A percentile compares a stretch with the other conserved stretches of the same genome.
Conservation (phyloP, 2,797 vertebrate species). For the Threskiornis aethiopicus region DNA sequence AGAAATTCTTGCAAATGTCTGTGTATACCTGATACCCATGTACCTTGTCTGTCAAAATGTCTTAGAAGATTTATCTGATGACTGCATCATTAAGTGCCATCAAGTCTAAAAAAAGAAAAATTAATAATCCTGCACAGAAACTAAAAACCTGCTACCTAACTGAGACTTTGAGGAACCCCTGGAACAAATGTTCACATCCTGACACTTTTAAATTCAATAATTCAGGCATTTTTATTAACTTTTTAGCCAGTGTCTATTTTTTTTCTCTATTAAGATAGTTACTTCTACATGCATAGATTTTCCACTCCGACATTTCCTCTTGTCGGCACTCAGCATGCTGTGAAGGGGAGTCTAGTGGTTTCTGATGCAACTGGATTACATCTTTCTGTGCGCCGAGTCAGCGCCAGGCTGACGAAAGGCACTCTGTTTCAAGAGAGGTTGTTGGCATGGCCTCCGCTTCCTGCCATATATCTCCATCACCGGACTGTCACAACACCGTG, state of each 20-base stretch:
- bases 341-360: neutral
- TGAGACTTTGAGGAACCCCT: neutral
- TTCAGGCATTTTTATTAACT: neutral
- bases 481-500: fast-evolving
- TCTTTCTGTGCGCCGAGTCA: neutral
- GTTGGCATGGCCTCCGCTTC: neutral
- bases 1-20: neutral
- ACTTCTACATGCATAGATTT: neutral
- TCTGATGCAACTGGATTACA: neutral
- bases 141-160: neutral
- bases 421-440: neutral
- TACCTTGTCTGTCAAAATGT: neutral
- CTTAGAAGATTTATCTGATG: neutral
- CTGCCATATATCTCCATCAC: neutral
- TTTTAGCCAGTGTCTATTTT: neutral
- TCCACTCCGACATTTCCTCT: fast-evolving
- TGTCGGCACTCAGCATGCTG: fast-evolving
- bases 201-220: neutral
- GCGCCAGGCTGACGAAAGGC: neutral
- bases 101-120: neutral
- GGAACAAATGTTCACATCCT: neutral
- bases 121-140: neutral
- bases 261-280: neutral
- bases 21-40: neutral
- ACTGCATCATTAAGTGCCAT: neutral